A percentile compares a stretch with the other conserved stretches of the same genome.
Evolutionary conservation across 2,113 vertebrate genomes (phyloP).

Genomic region (Phaethornis superciliosus): DNA sequence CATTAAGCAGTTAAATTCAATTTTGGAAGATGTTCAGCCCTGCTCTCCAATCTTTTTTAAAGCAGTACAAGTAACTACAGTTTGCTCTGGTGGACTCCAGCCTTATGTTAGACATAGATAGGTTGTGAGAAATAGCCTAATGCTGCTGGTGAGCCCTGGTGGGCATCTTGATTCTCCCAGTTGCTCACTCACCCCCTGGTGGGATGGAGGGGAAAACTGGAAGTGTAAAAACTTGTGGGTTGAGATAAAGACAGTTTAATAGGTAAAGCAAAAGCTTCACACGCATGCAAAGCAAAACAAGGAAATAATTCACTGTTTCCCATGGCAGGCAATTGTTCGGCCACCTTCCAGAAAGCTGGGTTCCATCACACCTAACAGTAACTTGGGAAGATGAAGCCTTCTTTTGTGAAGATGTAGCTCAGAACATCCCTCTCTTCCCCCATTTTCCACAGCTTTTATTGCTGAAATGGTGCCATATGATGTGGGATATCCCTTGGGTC

Average conservation of each 20-base stretch:
- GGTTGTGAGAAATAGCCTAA: neutral
- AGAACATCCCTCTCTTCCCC: accelerated
- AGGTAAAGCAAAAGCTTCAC: neutral
- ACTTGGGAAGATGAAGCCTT: neutral
- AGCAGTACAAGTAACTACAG: neutral
- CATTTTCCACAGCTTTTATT: neutral
- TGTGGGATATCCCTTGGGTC: neutral
- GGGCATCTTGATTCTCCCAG: too few relatives aligned
- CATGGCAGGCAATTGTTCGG: neutral
- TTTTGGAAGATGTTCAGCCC: neutral
- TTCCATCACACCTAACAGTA: accelerated
- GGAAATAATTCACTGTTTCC: neutral
- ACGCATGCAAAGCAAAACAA: neutral
- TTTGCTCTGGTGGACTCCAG: neutral
- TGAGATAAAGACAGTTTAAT: neutral
- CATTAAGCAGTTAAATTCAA: neutral
- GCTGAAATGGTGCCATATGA: neutral
- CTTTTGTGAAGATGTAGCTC: too few relatives aligned
- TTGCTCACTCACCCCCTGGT: accelerated
- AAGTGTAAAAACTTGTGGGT: neutral
- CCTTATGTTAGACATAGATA: neutral
- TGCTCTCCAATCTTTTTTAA: neutral
- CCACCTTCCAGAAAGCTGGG: neutral
- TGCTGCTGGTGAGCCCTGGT: neutral
- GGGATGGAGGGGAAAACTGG: neutral